Conservation (phyloP, 2,888 invertebrate species). For the Eupithecia pulchellata region DNA sequence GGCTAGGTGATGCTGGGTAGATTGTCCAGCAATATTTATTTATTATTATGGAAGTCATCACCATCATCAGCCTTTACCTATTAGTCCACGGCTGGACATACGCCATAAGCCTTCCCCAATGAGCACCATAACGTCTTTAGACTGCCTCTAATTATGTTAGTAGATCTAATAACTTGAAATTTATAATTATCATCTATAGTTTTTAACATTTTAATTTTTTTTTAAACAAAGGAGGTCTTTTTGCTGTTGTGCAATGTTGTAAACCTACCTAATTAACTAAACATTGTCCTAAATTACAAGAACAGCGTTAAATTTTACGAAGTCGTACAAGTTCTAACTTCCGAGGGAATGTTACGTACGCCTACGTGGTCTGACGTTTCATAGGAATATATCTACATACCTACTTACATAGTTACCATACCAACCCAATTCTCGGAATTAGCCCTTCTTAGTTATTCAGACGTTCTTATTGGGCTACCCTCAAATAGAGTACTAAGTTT, state of each 20-base stretch:
- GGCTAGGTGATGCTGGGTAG: no score
- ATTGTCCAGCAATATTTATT: no score
- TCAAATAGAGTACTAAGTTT: neutral
- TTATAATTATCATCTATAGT: no score
- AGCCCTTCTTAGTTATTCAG: conserved; percentile 12
- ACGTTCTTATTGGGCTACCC: neutral
- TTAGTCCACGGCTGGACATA: no score
- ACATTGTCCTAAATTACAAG: neutral
- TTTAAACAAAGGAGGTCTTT: neutral
- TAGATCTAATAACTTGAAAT: neutral
- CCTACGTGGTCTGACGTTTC: neutral
- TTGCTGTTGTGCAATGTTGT: neutral
- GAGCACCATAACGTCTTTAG: neutral
- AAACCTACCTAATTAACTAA: neutral
- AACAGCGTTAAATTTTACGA: neutral
- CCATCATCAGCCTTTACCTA: neutral
- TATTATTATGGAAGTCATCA: neutral
- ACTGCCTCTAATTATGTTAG: neutral
- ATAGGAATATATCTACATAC: neutral
- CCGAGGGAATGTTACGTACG: neutral
- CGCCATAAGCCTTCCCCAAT: neutral
- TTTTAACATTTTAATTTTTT: neutral
- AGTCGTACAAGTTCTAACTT: conserved; percentile 8
- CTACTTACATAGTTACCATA: conserved; percentile 6
- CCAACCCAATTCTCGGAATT: neutral